Percentiles rank a stretch among this genome's conserved stretches.
Evolutionary conservation across 2,888 invertebrate genomes (phyloP).

Genomic region (Linnaemya tessellans): DNA sequence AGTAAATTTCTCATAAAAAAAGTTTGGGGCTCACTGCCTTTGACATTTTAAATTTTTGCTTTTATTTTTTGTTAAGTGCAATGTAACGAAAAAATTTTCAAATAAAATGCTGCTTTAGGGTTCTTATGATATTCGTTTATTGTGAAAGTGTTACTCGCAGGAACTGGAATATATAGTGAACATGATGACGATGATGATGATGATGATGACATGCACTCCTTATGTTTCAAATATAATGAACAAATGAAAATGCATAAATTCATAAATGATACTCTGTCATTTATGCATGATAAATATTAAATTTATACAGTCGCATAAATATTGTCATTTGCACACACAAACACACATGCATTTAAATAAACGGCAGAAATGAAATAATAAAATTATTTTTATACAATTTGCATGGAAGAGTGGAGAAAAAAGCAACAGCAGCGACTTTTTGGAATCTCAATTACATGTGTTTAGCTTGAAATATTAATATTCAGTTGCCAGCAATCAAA

Average conservation of each 20-base stretch:
- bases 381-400: constrained; percentile 12
- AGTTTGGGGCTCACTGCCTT: neutral
- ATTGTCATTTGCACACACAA: constrained; percentile 2
- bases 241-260: constrained; percentile 61
- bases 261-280: constrained; percentile 50
- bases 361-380: constrained; percentile 24
- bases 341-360: neutral
- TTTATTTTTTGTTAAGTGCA: constrained; percentile 10
- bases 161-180: constrained; percentile 42
- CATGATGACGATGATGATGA: no score
- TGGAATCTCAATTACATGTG: neutral
- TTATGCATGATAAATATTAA: constrained; percentile 17
- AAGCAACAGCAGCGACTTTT: no score
- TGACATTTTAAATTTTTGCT: neutral
- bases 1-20: neutral
- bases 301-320: neutral
- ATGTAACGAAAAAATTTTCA: constrained; percentile 23
- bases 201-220: constrained; percentile 62
- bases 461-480: neutral
- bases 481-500: no score
- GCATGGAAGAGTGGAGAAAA: constrained; percentile 2
- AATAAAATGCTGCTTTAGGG: constrained; percentile 50
- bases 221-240: constrained; percentile 57
- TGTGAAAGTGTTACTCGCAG: constrained; percentile 57
- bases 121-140: constrained; percentile 42